Evolutionary conservation across 2,113 vertebrate species (phyloP).

Genomic region (Gavia stellata): DNA sequence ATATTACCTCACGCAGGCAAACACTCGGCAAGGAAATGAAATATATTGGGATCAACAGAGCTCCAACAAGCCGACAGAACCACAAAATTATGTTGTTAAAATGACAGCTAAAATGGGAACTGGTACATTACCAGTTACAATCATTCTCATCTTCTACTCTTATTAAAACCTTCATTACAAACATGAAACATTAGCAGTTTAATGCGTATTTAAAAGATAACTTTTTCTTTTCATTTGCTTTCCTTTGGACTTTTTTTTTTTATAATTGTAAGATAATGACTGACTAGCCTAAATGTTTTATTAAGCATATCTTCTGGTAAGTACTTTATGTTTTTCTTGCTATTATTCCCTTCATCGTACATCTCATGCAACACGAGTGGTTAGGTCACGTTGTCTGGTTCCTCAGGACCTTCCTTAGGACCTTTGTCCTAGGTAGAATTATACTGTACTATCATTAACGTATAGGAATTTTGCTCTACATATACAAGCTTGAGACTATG

Average conservation of each 20-base stretch:
- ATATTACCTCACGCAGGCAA: conserved; percentile 1
- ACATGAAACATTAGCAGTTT: conserved; percentile 53
- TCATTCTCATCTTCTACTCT: conserved; percentile 26
- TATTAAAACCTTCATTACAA: conserved; percentile 47
- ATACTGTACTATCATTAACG: accelerated
- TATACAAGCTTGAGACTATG: neutral
- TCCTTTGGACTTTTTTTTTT: neutral
- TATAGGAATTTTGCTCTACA: neutral
- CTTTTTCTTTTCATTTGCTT: conserved; percentile 15
- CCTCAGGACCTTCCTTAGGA: neutral
- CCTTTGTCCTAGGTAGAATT: neutral
- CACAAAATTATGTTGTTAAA: conserved; percentile 37
- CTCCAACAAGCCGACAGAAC: neutral
- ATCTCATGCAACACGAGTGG: accelerated
- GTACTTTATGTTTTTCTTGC: neutral
- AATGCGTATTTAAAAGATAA: conserved; percentile 35
- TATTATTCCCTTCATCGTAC: neutral
- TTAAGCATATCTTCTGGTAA: neutral
- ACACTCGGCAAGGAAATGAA: neutral
- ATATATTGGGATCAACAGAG: conserved; percentile 15
- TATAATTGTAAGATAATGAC: conserved; percentile 8
- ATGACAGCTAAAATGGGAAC: conserved; percentile 48
- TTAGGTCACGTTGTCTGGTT: neutral
- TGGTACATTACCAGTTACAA: neutral
- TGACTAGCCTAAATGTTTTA: conserved; percentile 12